Conservation (phyloP, 2,888 invertebrate genomes). For the Scaptomyza cyrtandrae region DNA sequence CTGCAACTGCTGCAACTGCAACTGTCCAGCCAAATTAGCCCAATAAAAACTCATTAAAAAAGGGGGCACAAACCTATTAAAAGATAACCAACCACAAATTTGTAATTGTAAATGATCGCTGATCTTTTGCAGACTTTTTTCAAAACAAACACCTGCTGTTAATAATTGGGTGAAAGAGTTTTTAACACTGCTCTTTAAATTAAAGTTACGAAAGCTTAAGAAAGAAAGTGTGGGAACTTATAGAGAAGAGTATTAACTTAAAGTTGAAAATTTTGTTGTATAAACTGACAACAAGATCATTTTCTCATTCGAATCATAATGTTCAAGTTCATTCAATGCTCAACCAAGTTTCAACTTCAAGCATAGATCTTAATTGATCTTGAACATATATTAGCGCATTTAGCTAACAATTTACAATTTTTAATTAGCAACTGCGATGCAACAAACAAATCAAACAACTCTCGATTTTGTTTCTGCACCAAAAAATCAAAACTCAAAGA, state of each 20-base stretch:
- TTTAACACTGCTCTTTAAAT: not conserved
- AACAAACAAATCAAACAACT: not conserved
- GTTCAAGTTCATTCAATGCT: not conserved
- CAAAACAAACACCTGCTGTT: constrained; percentile 16
- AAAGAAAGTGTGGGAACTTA: not conserved
- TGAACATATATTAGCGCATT: not conserved
- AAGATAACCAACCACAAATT: constrained; percentile 42
- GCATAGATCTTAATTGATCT: not conserved
- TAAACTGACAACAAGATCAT: no score
- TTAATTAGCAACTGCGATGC: constrained; percentile 15
- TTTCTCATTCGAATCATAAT: not conserved
- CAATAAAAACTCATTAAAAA: constrained; percentile 60
- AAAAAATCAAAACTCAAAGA: constrained; percentile 5
- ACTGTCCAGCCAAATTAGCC: constrained; percentile 48
- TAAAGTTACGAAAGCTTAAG: not conserved
- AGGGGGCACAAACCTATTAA: constrained; percentile 23
- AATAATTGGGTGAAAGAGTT: not conserved
- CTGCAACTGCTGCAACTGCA: constrained; percentile 13
- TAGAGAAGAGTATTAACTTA: no score
- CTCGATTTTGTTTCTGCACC: not conserved
- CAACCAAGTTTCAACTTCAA: not conserved
- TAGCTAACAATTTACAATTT: not conserved
- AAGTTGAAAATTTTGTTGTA: no score
- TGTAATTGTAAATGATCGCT: constrained; percentile 40
- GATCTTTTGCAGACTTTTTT: constrained; percentile 8